Base-by-base conservation (phyloP, 92 coral and sea anemone species). In the Epizoanthus scotinus region DNA sequence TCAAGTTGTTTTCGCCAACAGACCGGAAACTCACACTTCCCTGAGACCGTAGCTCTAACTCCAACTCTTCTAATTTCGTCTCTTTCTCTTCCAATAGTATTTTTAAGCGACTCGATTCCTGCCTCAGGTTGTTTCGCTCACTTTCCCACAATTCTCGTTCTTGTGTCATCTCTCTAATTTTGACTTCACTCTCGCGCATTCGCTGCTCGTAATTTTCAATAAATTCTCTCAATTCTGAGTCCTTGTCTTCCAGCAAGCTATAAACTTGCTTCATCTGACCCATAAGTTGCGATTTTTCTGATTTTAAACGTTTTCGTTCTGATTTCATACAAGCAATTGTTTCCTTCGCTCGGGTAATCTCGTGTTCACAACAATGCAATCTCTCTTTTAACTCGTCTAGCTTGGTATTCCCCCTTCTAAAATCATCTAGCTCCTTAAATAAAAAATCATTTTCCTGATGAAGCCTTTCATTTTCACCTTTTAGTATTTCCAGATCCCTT, bases 191-290 rank as follows among this genome's bases (percentile, higher is more conserved):
- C 59, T 90, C 86, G 6, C 90, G 84, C 99, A 95, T 95, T 82
- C 91, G 87, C 74, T 91, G 94, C 78, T 93, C 98, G 83, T 93
- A 95, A 84, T 90, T 95, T 73, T 87, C 82, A 75, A 95, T 95
- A 83, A 95, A 95, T 77, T 95, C 99, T 24, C 96, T 70, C 40
- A 95, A 84, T 58, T 95, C 99, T 10, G 92, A 86, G 64, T 95
- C 99, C 65, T 93, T 95, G 31, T 91, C 95, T 72, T 95, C 99
- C 42, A 95, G 78, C 70, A 95, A 89, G 19, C 93, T 94, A 78
- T 95, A 93, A 63, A 92, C 96, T 75, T 95, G 96, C 71, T 90
- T 89, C 92, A 95, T 87, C 56, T 95, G 99, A 73, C 91, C 90
- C 70, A 95, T 71, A 15, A 95, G 79, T 31, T 89, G 90, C 78